Base-by-base conservation (phyloP, 2,888 invertebrate species). In the Sussaba pulchella region DNA sequence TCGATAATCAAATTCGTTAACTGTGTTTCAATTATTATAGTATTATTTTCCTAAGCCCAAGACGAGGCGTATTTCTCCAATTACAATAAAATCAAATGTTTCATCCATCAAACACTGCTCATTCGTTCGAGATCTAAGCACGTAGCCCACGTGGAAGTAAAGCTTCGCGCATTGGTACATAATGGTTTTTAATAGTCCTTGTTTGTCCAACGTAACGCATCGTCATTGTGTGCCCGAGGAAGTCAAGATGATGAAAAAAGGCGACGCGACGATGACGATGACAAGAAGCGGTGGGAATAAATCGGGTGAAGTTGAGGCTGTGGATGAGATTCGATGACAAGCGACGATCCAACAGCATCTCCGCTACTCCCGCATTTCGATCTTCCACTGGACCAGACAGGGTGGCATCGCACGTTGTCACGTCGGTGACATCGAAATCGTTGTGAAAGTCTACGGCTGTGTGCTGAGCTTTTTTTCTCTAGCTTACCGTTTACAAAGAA, bases 151-250 rank as follows among this genome's bases (percentile, higher is more conserved):
- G 14, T 57, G n/a, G 19, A 19, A 10, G 19, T 31, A 6, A 26
- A 43, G 57, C 54, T 41, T 73, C 54, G 21, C 36, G 43, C 24
- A 14, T 45, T 24, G 14, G 26, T 41, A 61, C 43, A 45, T 52
- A 47, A 50, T n/a, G 50, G 43, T 45, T 73, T 63, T 24, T 10
- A n/a, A n/a, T n/a, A 43, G 26, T 8, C 14, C 47, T 39, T 5
- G 59, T 78, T 72, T 59, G 66, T 45, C 59, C 24, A 59, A 26
- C 54, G 76, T 76, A 61, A 41, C 36, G 71, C 70, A 71, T 26
- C 66, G 70, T 80, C 76, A 76, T 76, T 66, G 71, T 76, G 71
- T 76, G 71, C 45, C 45, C 24, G 61, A 76, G 71, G 64, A 36
- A 45, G 59, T 43, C 75, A 52, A 66, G 64, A 54, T 6, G 43